These are phyloP conservation scores for Glareola pratincola DNA, from an alignment of 2,113 vertebrate species.

Conservation along the genomic window DNA sequence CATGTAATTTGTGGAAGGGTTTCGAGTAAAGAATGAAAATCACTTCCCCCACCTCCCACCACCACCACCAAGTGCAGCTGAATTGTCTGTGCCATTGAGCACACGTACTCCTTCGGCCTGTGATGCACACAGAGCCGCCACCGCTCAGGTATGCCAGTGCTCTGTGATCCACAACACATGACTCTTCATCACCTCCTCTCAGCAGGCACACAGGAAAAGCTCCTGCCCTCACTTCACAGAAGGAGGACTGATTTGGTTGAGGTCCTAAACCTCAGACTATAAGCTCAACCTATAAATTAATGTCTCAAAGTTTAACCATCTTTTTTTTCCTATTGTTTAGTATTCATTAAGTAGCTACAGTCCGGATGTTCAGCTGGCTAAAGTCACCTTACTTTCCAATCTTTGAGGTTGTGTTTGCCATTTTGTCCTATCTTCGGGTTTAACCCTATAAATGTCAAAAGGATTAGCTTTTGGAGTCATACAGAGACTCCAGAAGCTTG, in stretches of 20 bases:
- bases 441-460: not conserved
- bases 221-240: not conserved
- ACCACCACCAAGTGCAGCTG: not conserved
- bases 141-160: not conserved
- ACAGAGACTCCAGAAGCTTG: not conserved
- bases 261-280: not conserved
- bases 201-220: not conserved
- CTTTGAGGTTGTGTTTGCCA: not conserved
- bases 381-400: not conserved
- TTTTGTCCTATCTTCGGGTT: not conserved
- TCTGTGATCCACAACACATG: not conserved
- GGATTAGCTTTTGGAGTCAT: not conserved
- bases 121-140: not conserved
- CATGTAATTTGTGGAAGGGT: not conserved
- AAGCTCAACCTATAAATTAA: not conserved
- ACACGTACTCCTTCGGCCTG: not conserved
- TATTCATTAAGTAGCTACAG: not conserved
- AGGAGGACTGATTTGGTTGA: not conserved
- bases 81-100: not conserved
- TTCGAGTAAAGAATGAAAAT: not conserved
- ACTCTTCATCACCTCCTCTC: not conserved
- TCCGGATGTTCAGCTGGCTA: not conserved
- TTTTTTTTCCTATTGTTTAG: not conserved
- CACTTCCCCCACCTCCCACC: accelerated
- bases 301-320: not conserved